Percentiles rank a stretch among this genome's conserved stretches.
These are phyloP conservation scores for Momotus momota DNA, from an alignment of 2,797 vertebrate species.

Conservation along the genomic window DNA sequence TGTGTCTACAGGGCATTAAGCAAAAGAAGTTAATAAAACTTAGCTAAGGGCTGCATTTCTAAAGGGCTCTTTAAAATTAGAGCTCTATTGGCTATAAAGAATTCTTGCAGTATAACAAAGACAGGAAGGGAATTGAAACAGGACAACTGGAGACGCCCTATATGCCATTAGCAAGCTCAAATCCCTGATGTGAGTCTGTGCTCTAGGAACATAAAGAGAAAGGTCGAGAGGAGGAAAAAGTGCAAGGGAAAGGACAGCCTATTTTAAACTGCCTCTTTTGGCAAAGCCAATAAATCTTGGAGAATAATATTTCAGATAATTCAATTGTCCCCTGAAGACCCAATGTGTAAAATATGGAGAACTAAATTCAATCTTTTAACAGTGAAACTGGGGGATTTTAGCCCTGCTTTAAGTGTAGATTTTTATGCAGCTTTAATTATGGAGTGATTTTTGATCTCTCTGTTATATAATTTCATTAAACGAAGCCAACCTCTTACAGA, in stretches of 20 bases:
- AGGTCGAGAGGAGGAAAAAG: constrained; percentile 15
- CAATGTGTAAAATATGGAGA: constrained; percentile 30
- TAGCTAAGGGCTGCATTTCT: constrained; percentile 26
- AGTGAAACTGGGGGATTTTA: constrained; percentile 1
- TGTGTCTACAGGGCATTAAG: not conserved
- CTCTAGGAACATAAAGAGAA: constrained; percentile 27
- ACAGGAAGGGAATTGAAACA: constrained; percentile 15
- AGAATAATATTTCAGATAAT: constrained; percentile 55
- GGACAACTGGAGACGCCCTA: not conserved
- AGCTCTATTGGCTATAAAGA: constrained; percentile 23
- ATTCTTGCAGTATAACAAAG: constrained; percentile 24
- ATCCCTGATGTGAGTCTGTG: not conserved
- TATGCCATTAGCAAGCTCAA: constrained; percentile 18
- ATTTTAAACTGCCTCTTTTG: constrained; percentile 52
- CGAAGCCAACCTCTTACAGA: not conserved
- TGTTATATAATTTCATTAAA: constrained; percentile 7
- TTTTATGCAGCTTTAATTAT: not conserved
- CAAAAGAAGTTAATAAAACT: constrained; percentile 41
- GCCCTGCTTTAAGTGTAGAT: not conserved
- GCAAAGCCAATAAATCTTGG: constrained; percentile 57
- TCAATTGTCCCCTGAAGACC: constrained; percentile 43
- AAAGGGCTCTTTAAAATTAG: constrained; percentile 34
- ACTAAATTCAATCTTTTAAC: constrained; percentile 8
- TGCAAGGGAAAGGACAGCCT: not conserved
- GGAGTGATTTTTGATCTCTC: not conserved